Percentiles rank a stretch among this genome's conserved stretches.
These are phyloP conservation scores for Prunella fulvescens DNA, from an alignment of 2,113 vertebrate species.

Conservation along the genomic window DNA sequence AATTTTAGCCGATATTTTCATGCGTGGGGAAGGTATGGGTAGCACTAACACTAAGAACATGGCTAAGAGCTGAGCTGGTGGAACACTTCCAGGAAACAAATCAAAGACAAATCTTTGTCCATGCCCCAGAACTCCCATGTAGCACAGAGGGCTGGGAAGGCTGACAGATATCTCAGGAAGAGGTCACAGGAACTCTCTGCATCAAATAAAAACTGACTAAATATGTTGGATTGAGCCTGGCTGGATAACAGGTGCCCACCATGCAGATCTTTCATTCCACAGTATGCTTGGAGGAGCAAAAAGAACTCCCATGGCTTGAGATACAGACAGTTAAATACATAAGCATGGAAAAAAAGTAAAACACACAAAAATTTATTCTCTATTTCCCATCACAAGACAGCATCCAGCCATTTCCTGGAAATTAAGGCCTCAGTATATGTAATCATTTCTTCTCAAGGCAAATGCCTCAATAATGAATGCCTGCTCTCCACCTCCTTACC, in stretches of 20 bases:
- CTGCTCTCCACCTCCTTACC: background rate
- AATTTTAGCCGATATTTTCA: background rate
- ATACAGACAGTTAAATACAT: background rate
- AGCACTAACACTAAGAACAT: background rate
- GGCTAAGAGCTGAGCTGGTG: background rate
- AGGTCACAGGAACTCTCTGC: background rate
- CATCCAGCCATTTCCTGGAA: background rate
- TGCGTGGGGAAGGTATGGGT: background rate
- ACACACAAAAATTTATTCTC: background rate
- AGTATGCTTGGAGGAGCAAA: background rate
- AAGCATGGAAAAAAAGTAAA: background rate
- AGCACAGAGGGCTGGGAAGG: background rate
- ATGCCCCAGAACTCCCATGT: background rate
- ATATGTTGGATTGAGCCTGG: background rate
- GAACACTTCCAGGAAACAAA: background rate
- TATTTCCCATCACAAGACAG: background rate
- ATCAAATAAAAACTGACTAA: background rate
- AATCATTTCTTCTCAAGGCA: background rate
- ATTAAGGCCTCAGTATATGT: background rate
- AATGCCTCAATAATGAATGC: background rate
- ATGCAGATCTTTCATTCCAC: background rate
- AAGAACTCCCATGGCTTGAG: background rate
- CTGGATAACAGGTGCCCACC: background rate
- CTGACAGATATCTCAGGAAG: background rate
- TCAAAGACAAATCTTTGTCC: background rate